phyloP scores from a whole-genome alignment of 1,140 invertebrate genomes.

The Drosophila saltans region DNA sequence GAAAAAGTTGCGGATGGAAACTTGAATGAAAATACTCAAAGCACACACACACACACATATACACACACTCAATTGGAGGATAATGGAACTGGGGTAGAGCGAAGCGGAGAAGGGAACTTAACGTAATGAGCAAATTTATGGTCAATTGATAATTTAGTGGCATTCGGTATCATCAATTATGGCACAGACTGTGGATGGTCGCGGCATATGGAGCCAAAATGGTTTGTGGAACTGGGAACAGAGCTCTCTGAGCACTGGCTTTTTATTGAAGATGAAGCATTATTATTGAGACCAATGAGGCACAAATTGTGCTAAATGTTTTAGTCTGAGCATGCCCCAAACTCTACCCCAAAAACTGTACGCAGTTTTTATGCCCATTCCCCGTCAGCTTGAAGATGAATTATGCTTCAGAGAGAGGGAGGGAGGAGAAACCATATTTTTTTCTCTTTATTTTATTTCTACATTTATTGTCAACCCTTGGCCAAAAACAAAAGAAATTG shows the following conservation, averaged over 20 bases:
- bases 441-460: constrained; percentile 49
- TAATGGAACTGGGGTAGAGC: neutral
- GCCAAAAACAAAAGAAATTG: constrained; percentile 51
- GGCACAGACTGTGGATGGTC: constrained; percentile 23
- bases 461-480: constrained; percentile 45
- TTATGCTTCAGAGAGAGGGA: constrained; percentile 60
- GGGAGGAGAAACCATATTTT: constrained; percentile 19
- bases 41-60: constrained; percentile 14
- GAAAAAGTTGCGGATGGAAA: constrained; percentile 30
- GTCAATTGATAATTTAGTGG: constrained; percentile 83
- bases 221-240: neutral
- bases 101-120: constrained; percentile 40
- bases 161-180: constrained; percentile 83
- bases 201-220: neutral
- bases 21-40: constrained; percentile 63
- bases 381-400: constrained; percentile 47
- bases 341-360: constrained; percentile 18
- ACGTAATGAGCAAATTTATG: constrained; percentile 83
- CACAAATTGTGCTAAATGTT: constrained; percentile 83
- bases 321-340: constrained; percentile 31
- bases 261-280: constrained; percentile 74
- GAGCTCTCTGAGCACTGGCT: constrained; percentile 11
- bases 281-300: constrained; percentile 82
- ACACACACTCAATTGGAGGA: constrained; percentile 11
- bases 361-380: constrained; percentile 33